phyloP scores from a whole-genome alignment of 35 echinoderm and acorn worm genomes.

The Lytechinus pictus region DNA sequence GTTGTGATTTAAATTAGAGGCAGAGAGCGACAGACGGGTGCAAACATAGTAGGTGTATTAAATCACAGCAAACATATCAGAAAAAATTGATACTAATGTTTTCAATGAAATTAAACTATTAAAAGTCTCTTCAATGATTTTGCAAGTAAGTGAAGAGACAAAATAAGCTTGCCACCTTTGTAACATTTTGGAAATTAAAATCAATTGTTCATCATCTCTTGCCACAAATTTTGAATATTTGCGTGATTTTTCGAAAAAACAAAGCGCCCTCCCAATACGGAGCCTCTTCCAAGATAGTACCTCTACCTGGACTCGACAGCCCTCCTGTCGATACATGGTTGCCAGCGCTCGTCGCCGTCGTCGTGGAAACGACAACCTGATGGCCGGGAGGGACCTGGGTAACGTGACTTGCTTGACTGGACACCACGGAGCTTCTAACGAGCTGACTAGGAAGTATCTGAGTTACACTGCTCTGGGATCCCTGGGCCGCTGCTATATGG shows the following conservation, averaged over 20 bases:
- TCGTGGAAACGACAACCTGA: slow-evolving; percentile 47
- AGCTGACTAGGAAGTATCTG: slow-evolving; percentile 46
- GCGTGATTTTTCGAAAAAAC: background rate
- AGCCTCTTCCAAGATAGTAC: slow-evolving; percentile 33
- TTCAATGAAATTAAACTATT: too few relatives aligned
- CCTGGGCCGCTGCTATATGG: slow-evolving; percentile 35
- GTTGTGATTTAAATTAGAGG: background rate
- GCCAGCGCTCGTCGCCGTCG: slow-evolving; percentile 14
- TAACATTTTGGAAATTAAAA: background rate
- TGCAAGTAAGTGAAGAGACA: background rate
- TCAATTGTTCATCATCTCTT: background rate
- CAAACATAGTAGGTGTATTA: background rate
- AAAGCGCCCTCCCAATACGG: slow-evolving; percentile 45
- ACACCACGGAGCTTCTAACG: background rate
- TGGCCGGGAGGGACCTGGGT: slow-evolving; percentile 20
- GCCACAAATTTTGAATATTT: background rate
- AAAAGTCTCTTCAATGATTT: background rate
- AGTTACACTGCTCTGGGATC: slow-evolving; percentile 24
- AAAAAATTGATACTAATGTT: too few relatives aligned
- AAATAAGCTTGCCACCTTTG: too few relatives aligned
- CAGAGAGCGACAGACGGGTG: background rate
- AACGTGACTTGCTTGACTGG: slow-evolving; percentile 9
- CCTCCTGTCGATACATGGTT: slow-evolving; percentile 3
- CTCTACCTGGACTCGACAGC: slow-evolving; percentile 45
- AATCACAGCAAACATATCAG: background rate